Base-by-base conservation (phyloP, 35 echinoderm and acorn worm species). In the Apostichopus japonicus region DNA sequence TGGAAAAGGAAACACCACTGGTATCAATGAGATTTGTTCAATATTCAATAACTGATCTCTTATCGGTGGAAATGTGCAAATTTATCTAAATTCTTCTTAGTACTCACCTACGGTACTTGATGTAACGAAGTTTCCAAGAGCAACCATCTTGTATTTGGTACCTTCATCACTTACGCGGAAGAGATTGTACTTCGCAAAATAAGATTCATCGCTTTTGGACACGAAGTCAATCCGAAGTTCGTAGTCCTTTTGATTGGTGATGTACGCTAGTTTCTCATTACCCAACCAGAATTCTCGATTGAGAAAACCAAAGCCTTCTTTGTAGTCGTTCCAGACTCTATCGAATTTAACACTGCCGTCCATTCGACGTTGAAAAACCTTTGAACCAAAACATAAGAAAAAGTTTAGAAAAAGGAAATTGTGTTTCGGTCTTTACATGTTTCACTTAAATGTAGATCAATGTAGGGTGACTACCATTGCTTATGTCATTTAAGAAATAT, bases 131-230 rank as follows among this genome's bases (percentile, higher is more conserved):
- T 73, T 19, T 4, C 71, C 15, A 8, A 73, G 71, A 23, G 14
- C 71, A 24, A 73, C 11, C 71, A 73, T 1, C 21, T 17, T 73
- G 71, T 72, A 72, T 17, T 15, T 15, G 5, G 70, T 72, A 15
- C 70, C 70, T 72, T 72, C 70, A 72, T 72, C 70, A 22, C 70
- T 72, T n/a, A n/a, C 71, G 21, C 71, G 15, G 71, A 73, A n/a
- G 17, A 73, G 15, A 73, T n/a, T 73, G 71, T 73, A 73, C 17
- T 73, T 73, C 6, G 71, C 14, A n/a, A 17, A 73, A 6, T 73
- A 72, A 16, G 70, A 8, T 16, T 72, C 70, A 72, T 17, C 15
- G 17, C 4, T 72, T 16, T 72, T 72, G 15, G 15, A 72, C 8
- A 72, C 70, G 70, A 72, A 72, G n/a, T 72, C 70, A 22, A 72